Conservation (phyloP, 2,888 invertebrate species). For the Allolobophora icterica region DNA sequence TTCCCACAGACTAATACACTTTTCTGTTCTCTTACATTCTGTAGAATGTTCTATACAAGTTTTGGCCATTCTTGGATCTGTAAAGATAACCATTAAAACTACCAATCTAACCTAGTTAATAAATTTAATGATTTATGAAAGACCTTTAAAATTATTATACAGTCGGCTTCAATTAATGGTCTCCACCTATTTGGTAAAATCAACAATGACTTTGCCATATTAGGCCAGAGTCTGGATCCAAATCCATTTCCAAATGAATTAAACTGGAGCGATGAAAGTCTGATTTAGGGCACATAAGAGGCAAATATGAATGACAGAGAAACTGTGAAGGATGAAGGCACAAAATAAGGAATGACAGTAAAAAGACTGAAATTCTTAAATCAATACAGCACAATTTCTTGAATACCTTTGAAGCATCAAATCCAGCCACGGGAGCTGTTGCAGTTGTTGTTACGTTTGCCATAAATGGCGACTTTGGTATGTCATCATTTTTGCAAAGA, state of each 20-base stretch:
- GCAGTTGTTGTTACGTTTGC: constrained; percentile 73
- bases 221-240: no score
- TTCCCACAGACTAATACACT: not conserved
- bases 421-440: constrained; percentile 29
- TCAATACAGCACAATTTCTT: not conserved
- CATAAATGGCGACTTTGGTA: constrained; percentile 86
- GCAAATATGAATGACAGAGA: not conserved
- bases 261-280: not conserved
- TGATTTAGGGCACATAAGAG: not conserved
- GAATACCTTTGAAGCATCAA: constrained; percentile 46
- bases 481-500: constrained; percentile 85
- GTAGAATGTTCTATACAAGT: not conserved
- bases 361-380: not conserved
- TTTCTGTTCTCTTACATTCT: not conserved
- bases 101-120: not conserved
- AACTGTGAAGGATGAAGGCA: not conserved
- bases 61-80: not conserved
- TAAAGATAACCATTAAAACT: not conserved
- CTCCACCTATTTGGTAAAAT: not conserved
- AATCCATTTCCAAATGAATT: not conserved
- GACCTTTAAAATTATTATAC: not conserved
- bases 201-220: not conserved
- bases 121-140: not conserved
- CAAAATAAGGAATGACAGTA: not conserved
- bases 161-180: not conserved